Conservation (phyloP, 2,113 vertebrate genomes). For the Prunella himalayana region DNA sequence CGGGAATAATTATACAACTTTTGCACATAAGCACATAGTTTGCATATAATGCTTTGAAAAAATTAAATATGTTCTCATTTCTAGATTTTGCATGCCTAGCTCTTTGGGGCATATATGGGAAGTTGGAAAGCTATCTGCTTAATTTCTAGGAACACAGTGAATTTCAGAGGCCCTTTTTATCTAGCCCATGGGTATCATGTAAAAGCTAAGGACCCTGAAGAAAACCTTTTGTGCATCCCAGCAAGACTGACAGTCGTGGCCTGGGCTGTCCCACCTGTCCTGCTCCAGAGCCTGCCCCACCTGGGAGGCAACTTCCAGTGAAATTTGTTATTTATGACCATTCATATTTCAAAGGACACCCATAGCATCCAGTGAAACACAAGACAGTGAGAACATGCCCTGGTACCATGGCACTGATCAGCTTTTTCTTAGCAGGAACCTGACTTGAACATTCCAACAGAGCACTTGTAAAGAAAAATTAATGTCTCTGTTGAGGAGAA, state of each 20-base stretch:
- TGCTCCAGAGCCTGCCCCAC: neutral
- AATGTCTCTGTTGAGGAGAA: neutral
- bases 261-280: rapidly evolving
- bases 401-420: rapidly evolving
- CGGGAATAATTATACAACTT: neutral
- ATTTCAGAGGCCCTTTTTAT: neutral
- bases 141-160: neutral
- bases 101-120: neutral
- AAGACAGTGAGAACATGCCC: neutral
- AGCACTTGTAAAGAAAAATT: neutral
- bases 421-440: neutral
- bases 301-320: neutral
- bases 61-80: neutral
- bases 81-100: neutral
- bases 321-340: neutral
- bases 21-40: neutral
- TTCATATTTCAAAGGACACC: neutral
- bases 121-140: neutral
- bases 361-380: neutral
- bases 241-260: neutral
- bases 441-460: neutral
- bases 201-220: neutral
- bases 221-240: neutral
- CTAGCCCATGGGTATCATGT: neutral
- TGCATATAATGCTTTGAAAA: rapidly evolving